These are phyloP conservation scores for Caerostris extrusa DNA, from an alignment of 1,140 invertebrate species.

Conservation along the genomic window DNA sequence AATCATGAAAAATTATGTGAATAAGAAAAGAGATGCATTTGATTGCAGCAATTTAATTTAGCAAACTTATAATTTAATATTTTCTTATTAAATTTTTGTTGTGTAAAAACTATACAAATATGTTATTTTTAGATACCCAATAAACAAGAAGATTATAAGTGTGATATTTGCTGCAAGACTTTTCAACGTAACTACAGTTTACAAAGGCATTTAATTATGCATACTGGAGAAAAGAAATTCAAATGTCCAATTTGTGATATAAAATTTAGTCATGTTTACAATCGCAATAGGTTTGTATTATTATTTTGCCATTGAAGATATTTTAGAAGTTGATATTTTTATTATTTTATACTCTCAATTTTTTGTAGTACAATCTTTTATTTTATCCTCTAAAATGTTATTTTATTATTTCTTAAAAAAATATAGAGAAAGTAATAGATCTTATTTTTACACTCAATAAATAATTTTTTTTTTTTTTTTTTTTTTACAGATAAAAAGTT, in stretches of 20 bases:
- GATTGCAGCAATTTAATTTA: no score
- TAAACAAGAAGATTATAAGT: slow-evolving; percentile 77
- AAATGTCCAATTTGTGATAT: slow-evolving; percentile 82
- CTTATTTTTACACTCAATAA: no score
- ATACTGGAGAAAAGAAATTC: slow-evolving; percentile 82
- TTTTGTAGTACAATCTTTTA: background rate
- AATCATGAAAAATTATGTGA: no score
- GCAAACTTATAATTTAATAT: no score
- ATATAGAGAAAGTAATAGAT: no score
- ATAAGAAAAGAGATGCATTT: no score
- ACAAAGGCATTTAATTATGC: slow-evolving; percentile 82
- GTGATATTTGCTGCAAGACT: slow-evolving; percentile 81
- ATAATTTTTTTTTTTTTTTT: no score
- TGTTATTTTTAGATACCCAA: slow-evolving; percentile 64
- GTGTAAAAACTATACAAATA: no score
- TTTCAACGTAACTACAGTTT: slow-evolving; percentile 82
- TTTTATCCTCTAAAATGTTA: no score
- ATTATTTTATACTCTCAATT: background rate
- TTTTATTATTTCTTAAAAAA: no score
- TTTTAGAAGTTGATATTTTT: background rate
- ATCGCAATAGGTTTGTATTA: slow-evolving; percentile 79
- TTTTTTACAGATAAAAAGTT: no score
- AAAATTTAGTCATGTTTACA: slow-evolving; percentile 82
- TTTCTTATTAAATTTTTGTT: no score
- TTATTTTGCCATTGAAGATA: background rate